Evolutionary conservation across 2,797 vertebrate species (phyloP).

Genomic region (Myiotriccus ornatus): DNA sequence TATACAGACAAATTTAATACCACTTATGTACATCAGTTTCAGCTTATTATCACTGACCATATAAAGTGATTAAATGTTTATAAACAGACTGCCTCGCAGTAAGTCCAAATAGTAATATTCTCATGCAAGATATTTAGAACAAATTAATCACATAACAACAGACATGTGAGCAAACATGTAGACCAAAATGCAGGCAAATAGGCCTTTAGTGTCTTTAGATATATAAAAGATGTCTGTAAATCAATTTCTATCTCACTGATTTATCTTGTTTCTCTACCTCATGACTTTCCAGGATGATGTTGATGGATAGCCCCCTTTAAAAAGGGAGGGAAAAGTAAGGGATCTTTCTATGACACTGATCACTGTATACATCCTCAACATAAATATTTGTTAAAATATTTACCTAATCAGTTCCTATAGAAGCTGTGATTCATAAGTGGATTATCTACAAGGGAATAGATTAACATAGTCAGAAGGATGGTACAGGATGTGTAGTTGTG

Average conservation of each 20-base stretch:
- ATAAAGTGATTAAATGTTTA: neutral
- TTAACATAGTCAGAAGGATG: neutral
- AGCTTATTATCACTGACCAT: neutral
- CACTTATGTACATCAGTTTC: neutral
- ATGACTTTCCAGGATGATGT: neutral
- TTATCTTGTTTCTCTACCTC: neutral
- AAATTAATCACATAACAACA: neutral
- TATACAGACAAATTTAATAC: neutral
- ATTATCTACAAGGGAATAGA: neutral
- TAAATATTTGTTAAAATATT: neutral
- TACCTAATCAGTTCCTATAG: neutral
- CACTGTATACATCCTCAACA: neutral
- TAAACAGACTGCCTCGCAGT: neutral
- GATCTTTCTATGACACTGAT: neutral
- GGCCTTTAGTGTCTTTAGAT: neutral
- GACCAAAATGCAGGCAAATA: neutral
- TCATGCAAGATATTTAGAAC: accelerated
- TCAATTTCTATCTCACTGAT: neutral
- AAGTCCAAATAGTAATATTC: neutral
- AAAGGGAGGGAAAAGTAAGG: accelerated
- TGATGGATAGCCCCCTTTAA: neutral
- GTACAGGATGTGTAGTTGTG: neutral
- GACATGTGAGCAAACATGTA: neutral
- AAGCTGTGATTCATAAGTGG: neutral
- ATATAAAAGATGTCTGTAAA: neutral